Percentiles rank a stretch among this genome's conserved stretches.
Conservation (phyloP, 2,888 invertebrate species). For the Idaea biselata region DNA sequence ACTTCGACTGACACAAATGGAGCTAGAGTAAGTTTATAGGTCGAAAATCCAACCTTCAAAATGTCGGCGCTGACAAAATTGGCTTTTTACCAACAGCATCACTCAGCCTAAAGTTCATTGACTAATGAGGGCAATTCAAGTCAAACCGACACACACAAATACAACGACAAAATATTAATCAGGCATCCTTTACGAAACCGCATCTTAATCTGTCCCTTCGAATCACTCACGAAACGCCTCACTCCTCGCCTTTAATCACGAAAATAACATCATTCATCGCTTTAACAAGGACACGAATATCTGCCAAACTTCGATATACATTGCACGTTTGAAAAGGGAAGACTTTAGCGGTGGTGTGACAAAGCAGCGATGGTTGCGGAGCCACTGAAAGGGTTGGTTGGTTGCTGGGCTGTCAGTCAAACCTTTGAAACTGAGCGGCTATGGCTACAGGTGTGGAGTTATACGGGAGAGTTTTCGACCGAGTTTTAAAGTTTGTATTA, state of each 20-base stretch:
- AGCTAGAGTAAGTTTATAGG: too few relatives aligned
- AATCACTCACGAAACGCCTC: slow-evolving; percentile 68
- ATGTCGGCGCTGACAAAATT: too few relatives aligned
- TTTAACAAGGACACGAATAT: slow-evolving; percentile 44
- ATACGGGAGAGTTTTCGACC: slow-evolving; percentile 36
- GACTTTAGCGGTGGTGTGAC: neutral
- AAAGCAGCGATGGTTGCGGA: slow-evolving; percentile 38
- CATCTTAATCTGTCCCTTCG: slow-evolving; percentile 51
- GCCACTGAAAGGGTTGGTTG: slow-evolving; percentile 23
- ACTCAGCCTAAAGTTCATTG: neutral
- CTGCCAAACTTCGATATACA: slow-evolving; percentile 25
- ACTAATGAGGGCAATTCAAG: neutral
- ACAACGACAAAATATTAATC: slow-evolving; percentile 27
- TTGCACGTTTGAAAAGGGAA: slow-evolving; percentile 26
- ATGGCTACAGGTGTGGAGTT: slow-evolving; percentile 55
- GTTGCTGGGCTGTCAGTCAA: slow-evolving; percentile 59
- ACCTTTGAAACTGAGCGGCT: slow-evolving; percentile 48
- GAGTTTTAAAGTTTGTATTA: slow-evolving; percentile 5
- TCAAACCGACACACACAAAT: slow-evolving; percentile 10
- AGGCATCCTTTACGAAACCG: slow-evolving; percentile 30
- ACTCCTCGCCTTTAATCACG: slow-evolving; percentile 66
- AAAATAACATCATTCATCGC: slow-evolving; percentile 74
- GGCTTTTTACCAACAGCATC: neutral
- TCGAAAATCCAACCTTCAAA: too few relatives aligned
- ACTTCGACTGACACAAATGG: too few relatives aligned